These are phyloP conservation scores for Megamerina dolium DNA, from an alignment of 2,888 invertebrate species.

Conservation along the genomic window DNA sequence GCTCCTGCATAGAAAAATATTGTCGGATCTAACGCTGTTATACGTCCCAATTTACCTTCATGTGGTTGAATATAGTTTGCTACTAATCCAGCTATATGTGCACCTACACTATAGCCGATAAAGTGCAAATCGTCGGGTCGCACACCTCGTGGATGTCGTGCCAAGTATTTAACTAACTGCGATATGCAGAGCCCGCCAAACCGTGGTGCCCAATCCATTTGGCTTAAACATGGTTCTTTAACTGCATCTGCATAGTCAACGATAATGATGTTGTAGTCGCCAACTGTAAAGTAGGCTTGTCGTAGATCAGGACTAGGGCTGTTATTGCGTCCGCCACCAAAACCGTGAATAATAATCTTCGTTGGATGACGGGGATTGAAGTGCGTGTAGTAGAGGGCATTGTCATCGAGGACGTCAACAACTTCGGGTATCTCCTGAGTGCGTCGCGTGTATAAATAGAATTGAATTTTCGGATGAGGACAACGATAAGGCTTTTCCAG, in stretches of 20 bases:
- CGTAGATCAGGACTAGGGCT: conserved; percentile 81
- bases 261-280: conserved; percentile 79
- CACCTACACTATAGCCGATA: conserved; percentile 81
- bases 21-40: conserved; percentile 81
- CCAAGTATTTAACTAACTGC: conserved; percentile 71
- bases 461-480: conserved; percentile 77
- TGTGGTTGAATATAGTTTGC: conserved; percentile 64
- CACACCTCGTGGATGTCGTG: conserved; percentile 70
- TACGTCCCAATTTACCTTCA: conserved; percentile 74
- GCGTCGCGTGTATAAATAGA: conserved; percentile 73
- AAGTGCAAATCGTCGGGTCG: conserved; percentile 70
- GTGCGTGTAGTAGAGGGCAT: conserved; percentile 65
- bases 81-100: conserved; percentile 76
- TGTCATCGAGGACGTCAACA: conserved; percentile 63
- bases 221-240: conserved; percentile 76
- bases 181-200: conserved; percentile 70
- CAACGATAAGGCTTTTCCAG: conserved; percentile 73
- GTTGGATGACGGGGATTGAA: conserved; percentile 75
- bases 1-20: conserved; percentile 80
- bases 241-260: conserved; percentile 78
- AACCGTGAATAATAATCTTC: conserved; percentile 86
- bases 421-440: conserved; percentile 70
- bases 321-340: conserved; percentile 75
- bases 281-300: conserved; percentile 72
- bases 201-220: conserved; percentile 63